Evolutionary conservation across 1,140 invertebrate genomes (phyloP).

Genomic region (Harpegnathos saltator): DNA sequence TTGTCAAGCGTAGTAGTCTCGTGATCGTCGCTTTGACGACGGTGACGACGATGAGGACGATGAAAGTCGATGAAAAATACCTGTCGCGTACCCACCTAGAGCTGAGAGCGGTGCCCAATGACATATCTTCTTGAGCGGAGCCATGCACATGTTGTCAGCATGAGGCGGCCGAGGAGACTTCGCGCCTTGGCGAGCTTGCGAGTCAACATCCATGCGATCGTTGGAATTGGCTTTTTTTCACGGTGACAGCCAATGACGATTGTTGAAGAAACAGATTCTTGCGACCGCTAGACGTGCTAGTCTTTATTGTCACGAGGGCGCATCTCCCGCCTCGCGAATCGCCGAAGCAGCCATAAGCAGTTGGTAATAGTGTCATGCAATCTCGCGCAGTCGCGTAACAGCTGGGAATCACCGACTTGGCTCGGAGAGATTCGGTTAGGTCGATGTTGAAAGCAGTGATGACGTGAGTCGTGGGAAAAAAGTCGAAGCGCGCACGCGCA

Average conservation of each 20-base stretch:
- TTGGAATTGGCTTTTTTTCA: neutral
- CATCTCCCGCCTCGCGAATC: neutral
- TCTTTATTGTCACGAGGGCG: neutral
- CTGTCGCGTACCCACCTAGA: conserved; percentile 87
- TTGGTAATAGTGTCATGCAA: neutral
- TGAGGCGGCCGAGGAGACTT: neutral
- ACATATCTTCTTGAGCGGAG: conserved; percentile 88
- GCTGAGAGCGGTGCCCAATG: conserved; percentile 93
- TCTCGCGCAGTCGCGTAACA: neutral
- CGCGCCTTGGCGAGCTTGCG: neutral
- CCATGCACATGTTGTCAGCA: conserved; percentile 85
- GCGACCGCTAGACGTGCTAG: neutral
- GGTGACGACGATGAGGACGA: neutral
- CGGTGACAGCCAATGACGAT: no score
- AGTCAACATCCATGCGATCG: neutral
- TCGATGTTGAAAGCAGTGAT: no score
- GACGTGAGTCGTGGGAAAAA: no score
- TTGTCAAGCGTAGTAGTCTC: neutral
- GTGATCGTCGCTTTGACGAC: neutral
- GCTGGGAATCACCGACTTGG: no score
- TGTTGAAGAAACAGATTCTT: neutral
- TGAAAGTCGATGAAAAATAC: neutral
- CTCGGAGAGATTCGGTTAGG: no score
- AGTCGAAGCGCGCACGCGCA: no score
- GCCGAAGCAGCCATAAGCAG: neutral